Percentiles rank a stretch among this genome's conserved stretches.
phyloP scores from a whole-genome alignment of 64 coral and sea anemone genomes.

The Stichodactyla mertensii region DNA sequence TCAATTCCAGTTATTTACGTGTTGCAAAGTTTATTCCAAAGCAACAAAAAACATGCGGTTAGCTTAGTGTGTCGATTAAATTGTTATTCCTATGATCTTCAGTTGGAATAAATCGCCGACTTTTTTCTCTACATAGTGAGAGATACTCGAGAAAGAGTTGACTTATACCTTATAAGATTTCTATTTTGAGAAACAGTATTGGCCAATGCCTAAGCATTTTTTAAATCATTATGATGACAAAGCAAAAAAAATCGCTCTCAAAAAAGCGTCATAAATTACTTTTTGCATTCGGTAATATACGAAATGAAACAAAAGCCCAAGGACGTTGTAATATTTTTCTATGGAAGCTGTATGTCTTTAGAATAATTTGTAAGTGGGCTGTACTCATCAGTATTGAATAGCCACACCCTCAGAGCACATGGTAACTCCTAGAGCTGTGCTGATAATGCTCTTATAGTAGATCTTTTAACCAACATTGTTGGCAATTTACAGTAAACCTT shows the following conservation, averaged over 20 bases:
- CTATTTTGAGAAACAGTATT: conserved; percentile 15
- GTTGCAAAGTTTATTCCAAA: not conserved
- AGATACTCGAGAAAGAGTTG: not conserved
- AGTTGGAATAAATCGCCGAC: not conserved
- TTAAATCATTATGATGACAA: not conserved
- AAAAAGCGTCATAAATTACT: not conserved
- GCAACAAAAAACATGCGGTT: not conserved
- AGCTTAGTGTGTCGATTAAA: not conserved
- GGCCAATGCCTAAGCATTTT: not conserved
- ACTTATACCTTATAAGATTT: not conserved
- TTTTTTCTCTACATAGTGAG: not conserved
- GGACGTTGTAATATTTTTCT: conserved; percentile 1
- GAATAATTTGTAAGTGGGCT: not conserved
- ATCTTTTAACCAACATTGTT: not conserved
- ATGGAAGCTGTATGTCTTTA: not conserved
- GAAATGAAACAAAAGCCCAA: conserved; percentile 5
- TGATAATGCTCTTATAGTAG: not conserved
- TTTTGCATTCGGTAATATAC: not conserved
- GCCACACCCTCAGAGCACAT: not conserved
- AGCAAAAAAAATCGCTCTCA: not conserved
- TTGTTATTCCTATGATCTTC: not conserved
- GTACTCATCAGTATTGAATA: not conserved
- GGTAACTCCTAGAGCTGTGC: conserved; percentile 5
- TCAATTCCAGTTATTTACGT: not conserved
- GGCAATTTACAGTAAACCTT: not conserved